These are phyloP conservation scores for Encarsia formosa DNA, from an alignment of 2,888 invertebrate genomes.

Conservation along the genomic window DNA sequence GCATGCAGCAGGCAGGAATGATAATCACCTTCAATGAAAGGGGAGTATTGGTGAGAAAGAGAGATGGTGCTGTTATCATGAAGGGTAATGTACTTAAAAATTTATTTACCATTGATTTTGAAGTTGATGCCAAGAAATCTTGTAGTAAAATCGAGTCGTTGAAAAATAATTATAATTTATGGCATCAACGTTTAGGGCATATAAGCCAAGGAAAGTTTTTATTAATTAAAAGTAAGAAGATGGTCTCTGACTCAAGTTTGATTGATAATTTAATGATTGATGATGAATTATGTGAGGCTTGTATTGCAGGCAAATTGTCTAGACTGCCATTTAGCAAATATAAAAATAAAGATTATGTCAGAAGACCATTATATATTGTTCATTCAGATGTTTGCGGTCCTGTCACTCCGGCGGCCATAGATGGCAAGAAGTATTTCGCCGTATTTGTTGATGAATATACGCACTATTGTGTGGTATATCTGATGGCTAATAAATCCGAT, in stretches of 20 bases:
- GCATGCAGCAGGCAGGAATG: conserved; percentile 32
- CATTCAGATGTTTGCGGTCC: conserved; percentile 25
- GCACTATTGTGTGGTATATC: too few species aligned
- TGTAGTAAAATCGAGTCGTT: too few species aligned
- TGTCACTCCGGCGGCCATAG: conserved; percentile 19
- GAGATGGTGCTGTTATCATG: background rate
- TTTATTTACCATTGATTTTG: background rate
- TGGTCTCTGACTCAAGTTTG: conserved; percentile 4
- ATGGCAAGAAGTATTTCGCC: too few species aligned
- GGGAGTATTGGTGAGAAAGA: background rate
- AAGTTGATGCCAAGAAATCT: conserved; percentile 2
- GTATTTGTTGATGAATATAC: too few species aligned
- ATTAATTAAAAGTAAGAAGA: conserved; percentile 8
- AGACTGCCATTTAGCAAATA: background rate
- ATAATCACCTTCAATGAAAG: background rate
- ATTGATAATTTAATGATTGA: conserved; percentile 13
- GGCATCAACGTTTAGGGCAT: conserved; percentile 8
- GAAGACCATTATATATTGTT: conserved; percentile 21
- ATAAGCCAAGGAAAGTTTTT: conserved; percentile 14
- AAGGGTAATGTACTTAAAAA: background rate
- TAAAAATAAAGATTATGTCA: conserved; percentile 1
- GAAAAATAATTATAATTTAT: conserved; percentile 1
- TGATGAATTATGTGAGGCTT: conserved; percentile 17
- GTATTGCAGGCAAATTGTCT: conserved; percentile 11
- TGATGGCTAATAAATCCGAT: conserved; percentile 25